phyloP scores from a whole-genome alignment of 2,888 invertebrate species.

The Mechanitis messenoides region DNA sequence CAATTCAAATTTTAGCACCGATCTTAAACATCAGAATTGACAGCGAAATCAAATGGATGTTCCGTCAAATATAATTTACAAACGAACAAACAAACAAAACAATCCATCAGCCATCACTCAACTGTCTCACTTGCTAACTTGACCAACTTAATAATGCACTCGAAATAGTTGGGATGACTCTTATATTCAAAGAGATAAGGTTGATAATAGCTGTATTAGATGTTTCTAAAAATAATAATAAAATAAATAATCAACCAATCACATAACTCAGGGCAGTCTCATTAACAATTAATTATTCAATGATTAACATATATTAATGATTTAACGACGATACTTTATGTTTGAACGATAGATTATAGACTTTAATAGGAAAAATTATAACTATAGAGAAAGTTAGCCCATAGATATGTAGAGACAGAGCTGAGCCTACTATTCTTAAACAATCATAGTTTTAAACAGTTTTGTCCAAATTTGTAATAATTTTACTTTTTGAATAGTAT shows the following conservation, averaged over 20 bases:
- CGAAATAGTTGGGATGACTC: background rate
- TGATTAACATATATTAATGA: no score
- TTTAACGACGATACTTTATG: no score
- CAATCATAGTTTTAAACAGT: no score
- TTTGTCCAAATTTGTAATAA: no score
- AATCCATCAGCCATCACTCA: conserved; percentile 21
- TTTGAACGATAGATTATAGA: no score
- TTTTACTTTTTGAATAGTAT: no score
- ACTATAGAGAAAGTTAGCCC: no score
- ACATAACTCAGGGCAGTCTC: background rate
- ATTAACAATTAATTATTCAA: background rate
- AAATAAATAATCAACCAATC: no score
- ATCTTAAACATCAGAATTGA: background rate
- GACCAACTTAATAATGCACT: conserved; percentile 8
- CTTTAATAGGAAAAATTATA: no score
- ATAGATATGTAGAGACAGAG: no score
- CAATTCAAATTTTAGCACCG: no score
- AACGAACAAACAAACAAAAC: conserved; percentile 19
- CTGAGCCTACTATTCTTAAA: no score
- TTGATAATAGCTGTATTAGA: conserved; percentile 6
- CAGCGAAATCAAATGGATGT: conserved; percentile 6
- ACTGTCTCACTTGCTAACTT: conserved; percentile 18
- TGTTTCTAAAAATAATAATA: background rate
- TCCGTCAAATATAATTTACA: conserved; percentile 12
- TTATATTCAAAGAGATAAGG: conserved; percentile 3